A percentile compares a stretch with the other conserved stretches of the same genome.
phyloP scores from a whole-genome alignment of 2,113 vertebrate species.

The Anhinga rufa region DNA sequence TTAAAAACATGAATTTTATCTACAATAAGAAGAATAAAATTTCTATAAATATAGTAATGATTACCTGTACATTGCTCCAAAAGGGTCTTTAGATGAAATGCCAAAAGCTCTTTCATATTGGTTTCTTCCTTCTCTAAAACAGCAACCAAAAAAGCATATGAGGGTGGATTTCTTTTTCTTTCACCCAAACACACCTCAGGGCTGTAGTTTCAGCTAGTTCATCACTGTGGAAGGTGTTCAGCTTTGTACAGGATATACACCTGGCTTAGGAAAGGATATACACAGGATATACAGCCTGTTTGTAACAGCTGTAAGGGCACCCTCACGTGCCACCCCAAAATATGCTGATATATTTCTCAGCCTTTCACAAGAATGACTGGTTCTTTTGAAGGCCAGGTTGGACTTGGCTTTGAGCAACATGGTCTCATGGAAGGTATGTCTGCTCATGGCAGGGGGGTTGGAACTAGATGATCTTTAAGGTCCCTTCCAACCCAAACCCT shows the following conservation, averaged over 20 bases:
- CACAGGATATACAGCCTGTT: not conserved
- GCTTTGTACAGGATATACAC: not conserved
- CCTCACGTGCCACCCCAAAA: not conserved
- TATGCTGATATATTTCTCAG: not conserved
- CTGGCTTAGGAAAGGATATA: too few species aligned
- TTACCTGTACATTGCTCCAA: constrained; percentile 88
- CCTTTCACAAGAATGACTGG: not conserved
- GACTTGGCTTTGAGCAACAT: not conserved
- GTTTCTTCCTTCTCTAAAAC: constrained; percentile 81
- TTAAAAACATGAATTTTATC: not conserved
- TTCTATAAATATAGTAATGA: not conserved
- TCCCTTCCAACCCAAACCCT: not conserved
- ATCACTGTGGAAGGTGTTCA: not conserved
- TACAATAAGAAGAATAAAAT: not conserved
- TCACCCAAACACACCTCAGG: not conserved
- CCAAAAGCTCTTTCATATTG: constrained; percentile 84
- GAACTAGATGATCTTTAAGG: not conserved
- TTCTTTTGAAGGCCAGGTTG: not conserved
- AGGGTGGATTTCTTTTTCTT: not conserved
- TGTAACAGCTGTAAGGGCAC: not conserved
- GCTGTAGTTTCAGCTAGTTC: not conserved
- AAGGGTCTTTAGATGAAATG: constrained; percentile 75
- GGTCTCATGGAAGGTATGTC: not conserved
- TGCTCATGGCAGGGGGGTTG: not conserved
- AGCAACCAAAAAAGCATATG: not conserved